These are phyloP conservation scores for Neocrepidodera transversa DNA, from an alignment of 2,888 invertebrate species.

Conservation along the genomic window DNA sequence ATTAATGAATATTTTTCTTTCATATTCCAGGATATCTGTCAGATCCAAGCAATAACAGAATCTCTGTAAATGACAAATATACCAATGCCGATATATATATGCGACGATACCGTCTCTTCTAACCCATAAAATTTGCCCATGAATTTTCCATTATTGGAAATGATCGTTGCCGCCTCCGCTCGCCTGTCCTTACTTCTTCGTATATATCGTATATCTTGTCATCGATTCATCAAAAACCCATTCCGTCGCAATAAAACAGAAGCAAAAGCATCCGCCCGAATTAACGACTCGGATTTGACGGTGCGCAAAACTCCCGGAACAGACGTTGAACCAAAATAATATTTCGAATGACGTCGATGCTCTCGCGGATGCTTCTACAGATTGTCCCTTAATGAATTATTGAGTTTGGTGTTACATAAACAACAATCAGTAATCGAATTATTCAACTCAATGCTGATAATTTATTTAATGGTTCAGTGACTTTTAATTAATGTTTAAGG, in stretches of 20 bases:
- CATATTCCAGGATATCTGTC: conserved; percentile 12
- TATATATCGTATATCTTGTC: conserved; percentile 29
- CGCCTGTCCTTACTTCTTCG: conserved; percentile 11
- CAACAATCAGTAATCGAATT: too few species aligned
- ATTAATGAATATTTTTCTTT: conserved; percentile 7
- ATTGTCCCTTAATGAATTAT: neutral
- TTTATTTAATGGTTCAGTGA: too few species aligned
- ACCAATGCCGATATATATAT: neutral
- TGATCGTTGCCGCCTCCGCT: conserved; percentile 21
- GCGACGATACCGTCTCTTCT: conserved; percentile 15
- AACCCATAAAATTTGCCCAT: conserved; percentile 22
- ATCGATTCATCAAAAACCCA: conserved; percentile 35
- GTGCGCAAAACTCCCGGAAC: conserved; percentile 35
- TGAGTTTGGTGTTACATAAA: too few species aligned
- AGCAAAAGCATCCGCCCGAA: conserved; percentile 35
- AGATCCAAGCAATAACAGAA: conserved; percentile 4
- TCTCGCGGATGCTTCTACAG: neutral
- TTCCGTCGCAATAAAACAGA: conserved; percentile 31
- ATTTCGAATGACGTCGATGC: neutral
- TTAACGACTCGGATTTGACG: conserved; percentile 36
- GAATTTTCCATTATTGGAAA: conserved; percentile 28
- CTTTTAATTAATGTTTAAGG: too few species aligned
- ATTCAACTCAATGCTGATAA: too few species aligned
- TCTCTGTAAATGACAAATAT: conserved; percentile 17
- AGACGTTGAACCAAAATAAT: conserved; percentile 29